phyloP scores from a whole-genome alignment of 2,113 vertebrate species.

The Chlorodrepanis virens region DNA sequence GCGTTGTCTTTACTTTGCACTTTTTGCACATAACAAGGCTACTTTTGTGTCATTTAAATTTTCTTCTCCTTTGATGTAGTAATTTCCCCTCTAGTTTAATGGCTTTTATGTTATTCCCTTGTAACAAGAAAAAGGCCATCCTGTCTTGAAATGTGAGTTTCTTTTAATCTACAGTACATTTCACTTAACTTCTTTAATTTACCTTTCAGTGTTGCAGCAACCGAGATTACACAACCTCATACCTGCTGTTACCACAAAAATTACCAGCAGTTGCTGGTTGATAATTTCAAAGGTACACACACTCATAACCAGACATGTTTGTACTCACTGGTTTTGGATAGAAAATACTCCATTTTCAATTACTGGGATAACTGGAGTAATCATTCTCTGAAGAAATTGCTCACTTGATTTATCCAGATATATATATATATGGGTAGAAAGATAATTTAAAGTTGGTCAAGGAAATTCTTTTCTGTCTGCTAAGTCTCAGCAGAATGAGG shows the following conservation, averaged over 20 bases:
- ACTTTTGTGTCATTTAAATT: background rate
- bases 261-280: background rate
- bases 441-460: background rate
- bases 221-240: background rate
- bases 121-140: background rate
- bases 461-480: background rate
- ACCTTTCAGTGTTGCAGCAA: background rate
- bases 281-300: background rate
- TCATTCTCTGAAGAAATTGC: background rate
- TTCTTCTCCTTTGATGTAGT: constrained; percentile 8
- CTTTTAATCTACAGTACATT: background rate
- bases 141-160: background rate
- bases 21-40: background rate
- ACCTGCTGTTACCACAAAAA: background rate
- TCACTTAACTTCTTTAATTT: background rate
- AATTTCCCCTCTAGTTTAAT: background rate
- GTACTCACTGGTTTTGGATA: background rate
- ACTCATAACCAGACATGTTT: background rate
- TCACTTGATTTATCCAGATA: background rate
- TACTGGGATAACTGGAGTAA: background rate
- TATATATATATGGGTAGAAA: background rate
- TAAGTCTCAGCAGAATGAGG: background rate
- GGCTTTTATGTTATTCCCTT: background rate
- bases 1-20: background rate
- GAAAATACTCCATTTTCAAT: background rate